A percentile compares a stretch with the other conserved stretches of the same genome.
Evolutionary conservation across 2,888 invertebrate genomes (phyloP).

Genomic region (Candidula unifasciata): DNA sequence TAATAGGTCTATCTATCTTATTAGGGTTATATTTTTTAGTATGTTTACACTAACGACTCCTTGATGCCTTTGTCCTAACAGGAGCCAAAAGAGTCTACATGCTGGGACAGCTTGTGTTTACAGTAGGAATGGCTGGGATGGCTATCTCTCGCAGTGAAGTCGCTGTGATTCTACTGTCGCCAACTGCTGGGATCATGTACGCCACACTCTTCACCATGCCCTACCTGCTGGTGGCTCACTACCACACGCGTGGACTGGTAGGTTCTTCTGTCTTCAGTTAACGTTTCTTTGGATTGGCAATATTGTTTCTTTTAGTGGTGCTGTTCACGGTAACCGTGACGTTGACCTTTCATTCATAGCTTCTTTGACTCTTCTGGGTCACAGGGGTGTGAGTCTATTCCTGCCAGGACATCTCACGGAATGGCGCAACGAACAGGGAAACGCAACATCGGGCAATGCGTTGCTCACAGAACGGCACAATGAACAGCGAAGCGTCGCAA

Average conservation of each 20-base stretch:
- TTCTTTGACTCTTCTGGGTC: too few relatives aligned
- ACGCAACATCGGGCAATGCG: too few relatives aligned
- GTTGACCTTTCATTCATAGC: too few relatives aligned
- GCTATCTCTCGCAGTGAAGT: slow-evolving; percentile 82
- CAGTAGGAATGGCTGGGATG: slow-evolving; percentile 91
- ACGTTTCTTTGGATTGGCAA: not conserved
- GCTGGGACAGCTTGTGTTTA: slow-evolving; percentile 91
- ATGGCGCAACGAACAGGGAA: too few relatives aligned
- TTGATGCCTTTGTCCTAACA: slow-evolving; percentile 79
- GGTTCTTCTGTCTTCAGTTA: slow-evolving; percentile 69
- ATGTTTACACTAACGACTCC: too few relatives aligned
- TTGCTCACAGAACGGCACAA: too few relatives aligned
- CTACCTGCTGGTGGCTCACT: slow-evolving; percentile 93
- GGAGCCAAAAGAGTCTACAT: slow-evolving; percentile 91
- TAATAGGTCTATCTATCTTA: too few relatives aligned
- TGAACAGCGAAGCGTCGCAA: too few relatives aligned
- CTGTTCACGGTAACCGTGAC: too few relatives aligned
- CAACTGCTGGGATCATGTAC: slow-evolving; percentile 97
- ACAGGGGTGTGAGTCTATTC: too few relatives aligned
- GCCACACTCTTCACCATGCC: slow-evolving; percentile 98
- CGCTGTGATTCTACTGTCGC: slow-evolving; percentile 80
- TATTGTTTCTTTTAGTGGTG: not conserved
- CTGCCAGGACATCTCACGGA: too few relatives aligned
- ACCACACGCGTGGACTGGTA: slow-evolving; percentile 93
- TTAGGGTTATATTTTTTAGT: too few relatives aligned